These are phyloP conservation scores for Vanacampus margaritifer DNA, from an alignment of 2,113 vertebrate species.

Conservation along the genomic window DNA sequence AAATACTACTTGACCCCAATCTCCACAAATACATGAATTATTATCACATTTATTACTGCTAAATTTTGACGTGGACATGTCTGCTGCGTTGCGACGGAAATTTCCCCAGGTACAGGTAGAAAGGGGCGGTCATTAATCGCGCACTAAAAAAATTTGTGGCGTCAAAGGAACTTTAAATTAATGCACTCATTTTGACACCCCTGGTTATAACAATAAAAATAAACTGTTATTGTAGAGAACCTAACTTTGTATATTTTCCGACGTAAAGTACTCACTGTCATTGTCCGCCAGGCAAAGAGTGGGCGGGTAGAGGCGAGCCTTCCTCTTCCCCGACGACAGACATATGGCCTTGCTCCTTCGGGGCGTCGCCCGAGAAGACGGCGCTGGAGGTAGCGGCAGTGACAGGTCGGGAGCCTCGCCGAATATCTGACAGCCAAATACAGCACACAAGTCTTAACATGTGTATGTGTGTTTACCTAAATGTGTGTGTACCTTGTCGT, in stretches of 20 bases:
- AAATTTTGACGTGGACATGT: too few species aligned
- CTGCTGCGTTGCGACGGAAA: too few species aligned
- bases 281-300: slow-evolving; percentile 89
- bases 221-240: too few species aligned
- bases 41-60: too few species aligned
- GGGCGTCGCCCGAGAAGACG: slow-evolving; percentile 80
- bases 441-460: background rate
- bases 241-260: background rate
- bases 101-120: too few species aligned
- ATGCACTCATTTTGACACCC: too few species aligned
- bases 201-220: too few species aligned
- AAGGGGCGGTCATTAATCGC: too few species aligned
- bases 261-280: slow-evolving; percentile 80
- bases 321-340: slow-evolving; percentile 88
- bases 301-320: slow-evolving; percentile 83
- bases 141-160: too few species aligned
- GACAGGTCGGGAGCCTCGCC: slow-evolving; percentile 87
- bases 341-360: slow-evolving; percentile 89
- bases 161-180: too few species aligned
- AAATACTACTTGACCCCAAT: too few species aligned
- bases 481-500: slow-evolving; percentile 79
- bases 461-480: background rate
- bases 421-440: slow-evolving; percentile 79
- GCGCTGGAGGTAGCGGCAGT: slow-evolving; percentile 85
- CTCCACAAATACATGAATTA: too few species aligned